A percentile compares a stretch with the other conserved stretches of the same genome.
phyloP scores from a whole-genome alignment of 1,140 invertebrate genomes.

The Ceratina japonica region DNA sequence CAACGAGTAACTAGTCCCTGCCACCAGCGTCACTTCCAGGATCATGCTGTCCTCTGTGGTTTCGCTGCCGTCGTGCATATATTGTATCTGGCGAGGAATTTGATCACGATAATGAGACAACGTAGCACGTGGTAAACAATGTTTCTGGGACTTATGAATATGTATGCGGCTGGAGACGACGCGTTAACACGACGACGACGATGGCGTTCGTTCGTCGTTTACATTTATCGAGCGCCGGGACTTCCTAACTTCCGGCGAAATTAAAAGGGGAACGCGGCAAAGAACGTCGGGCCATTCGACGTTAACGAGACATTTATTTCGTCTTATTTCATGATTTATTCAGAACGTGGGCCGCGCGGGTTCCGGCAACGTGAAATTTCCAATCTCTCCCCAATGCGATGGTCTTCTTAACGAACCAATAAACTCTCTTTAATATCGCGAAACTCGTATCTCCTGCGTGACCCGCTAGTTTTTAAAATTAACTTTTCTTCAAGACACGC shows the following conservation, averaged over 20 bases:
- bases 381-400: neutral
- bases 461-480: constrained; percentile 18
- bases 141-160: constrained; percentile 38
- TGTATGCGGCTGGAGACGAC: neutral
- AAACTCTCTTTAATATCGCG: constrained; percentile 24
- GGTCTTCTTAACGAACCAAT: constrained; percentile 26
- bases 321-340: constrained; percentile 24
- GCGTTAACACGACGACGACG: too few species aligned
- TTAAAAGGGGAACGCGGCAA: neutral
- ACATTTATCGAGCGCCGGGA: neutral
- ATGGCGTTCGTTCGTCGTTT: neutral
- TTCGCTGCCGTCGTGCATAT: constrained; percentile 94
- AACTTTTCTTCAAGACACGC: constrained; percentile 2
- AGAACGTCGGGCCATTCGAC: neutral
- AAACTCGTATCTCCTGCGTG: constrained; percentile 4
- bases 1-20: constrained; percentile 86
- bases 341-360: neutral
- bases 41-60: constrained; percentile 90
- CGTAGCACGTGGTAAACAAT: constrained; percentile 15
- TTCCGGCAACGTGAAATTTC: neutral
- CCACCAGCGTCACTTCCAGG: constrained; percentile 89
- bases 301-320: constrained; percentile 11
- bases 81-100: constrained; percentile 85
- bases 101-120: constrained; percentile 39
- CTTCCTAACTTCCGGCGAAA: neutral